Evolutionary conservation across 64 coral and sea anemone genomes (phyloP), one percentile per base, ranked within the genome.

Genomic region (Montipora sp.): DNA sequence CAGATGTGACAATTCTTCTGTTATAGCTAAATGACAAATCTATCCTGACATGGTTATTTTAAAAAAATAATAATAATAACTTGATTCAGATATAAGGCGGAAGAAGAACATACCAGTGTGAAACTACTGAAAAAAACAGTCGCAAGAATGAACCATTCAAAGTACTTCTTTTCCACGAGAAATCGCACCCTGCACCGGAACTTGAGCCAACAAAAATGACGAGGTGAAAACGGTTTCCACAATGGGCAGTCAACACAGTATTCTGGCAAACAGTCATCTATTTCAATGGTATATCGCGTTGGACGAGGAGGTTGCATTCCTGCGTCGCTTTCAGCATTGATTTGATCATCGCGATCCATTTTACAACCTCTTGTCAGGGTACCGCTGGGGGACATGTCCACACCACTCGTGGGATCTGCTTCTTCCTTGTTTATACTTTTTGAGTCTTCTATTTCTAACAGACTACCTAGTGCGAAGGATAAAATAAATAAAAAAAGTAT

Each of bases 81-180:
- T 18, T 2, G 24, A 55, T 10, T 7, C 10, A 55, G 5, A 53
- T 19, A 16, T 48, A 51, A 51, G 47, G 18, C 9, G 2, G 5
- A 20, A 5, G 24, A 0, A 7, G 10, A 55, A 59, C 92, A 83
- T 97, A 97, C 95, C 78, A 97, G 73, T n/a, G 87, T 86, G 27
- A 97, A 77, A 58, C 95, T 97, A 78, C 95, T 97, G 12, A 88
- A 20, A 48, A 97, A 83, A 2, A 97, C 95, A 10, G 94, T 84
- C 5, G 81, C 90, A 12, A 97, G 80, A 65, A 97, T 94, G 67
- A 97, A 97, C 95, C 95, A 97, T 71, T 97, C 95, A n/a, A 97
- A 97, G 77, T 86, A 97, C 74, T 90, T 86, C 47, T 92, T 84
- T 70, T 94, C 95, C 47, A 97, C 95, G 36, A 97, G 75, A 50